Conservation (phyloP, 2,113 vertebrate genomes). For the Agapornis roseicollis region DNA sequence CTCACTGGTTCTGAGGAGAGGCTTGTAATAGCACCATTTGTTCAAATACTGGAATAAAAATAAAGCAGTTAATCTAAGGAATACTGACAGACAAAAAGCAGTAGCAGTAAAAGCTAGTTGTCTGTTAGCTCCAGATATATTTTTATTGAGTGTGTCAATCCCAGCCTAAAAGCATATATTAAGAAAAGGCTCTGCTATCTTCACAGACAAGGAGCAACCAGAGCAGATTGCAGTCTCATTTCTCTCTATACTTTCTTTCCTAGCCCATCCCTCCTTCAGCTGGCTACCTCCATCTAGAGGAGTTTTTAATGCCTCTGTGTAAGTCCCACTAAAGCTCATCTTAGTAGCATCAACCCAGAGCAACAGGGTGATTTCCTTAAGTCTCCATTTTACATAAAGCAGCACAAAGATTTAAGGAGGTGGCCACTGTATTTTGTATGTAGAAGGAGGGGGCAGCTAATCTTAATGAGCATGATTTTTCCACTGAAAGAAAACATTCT, state of each 20-base stretch:
- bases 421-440: background rate
- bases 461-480: background rate
- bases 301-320: background rate
- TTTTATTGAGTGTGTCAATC: conserved; percentile 57
- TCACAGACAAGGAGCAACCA: background rate
- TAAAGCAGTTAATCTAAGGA: conserved; percentile 43
- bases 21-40: conserved; percentile 43
- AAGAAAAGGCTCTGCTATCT: background rate
- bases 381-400: background rate
- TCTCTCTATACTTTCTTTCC: background rate
- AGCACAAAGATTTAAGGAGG: background rate
- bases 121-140: conserved; percentile 60
- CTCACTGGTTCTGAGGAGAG: conserved; percentile 36
- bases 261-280: background rate
- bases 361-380: background rate
- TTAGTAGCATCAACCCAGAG: background rate
- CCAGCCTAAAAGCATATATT: conserved; percentile 26
- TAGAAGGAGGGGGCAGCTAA: background rate
- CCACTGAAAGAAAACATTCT: background rate
- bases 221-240: background rate
- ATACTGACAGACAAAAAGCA: conserved; percentile 52
- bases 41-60: conserved; percentile 54
- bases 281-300: background rate
- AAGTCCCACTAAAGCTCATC: background rate
- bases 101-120: conserved; percentile 63